Evolutionary conservation across 2,113 vertebrate genomes (phyloP), one percentile per base, ranked within the genome.

Genomic region (Mustelus asterias): DNA sequence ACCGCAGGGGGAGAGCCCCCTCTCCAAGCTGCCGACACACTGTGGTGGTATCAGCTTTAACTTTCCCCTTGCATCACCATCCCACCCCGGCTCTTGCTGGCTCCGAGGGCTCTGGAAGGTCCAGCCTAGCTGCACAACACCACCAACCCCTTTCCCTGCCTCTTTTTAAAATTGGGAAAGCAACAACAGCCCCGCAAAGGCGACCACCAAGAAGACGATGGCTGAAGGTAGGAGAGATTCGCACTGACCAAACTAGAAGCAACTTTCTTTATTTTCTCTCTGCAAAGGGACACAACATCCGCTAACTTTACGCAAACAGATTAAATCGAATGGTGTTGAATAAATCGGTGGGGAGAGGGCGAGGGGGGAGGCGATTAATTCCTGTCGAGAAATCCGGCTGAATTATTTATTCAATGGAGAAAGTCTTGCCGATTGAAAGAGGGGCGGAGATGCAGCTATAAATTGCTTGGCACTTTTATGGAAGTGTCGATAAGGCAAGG

Each of bases 201-300:
- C 60, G 5, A 37, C 8, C 29, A 20, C 60, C 4, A 2, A 37
- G 0, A 37, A 67, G 60, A 37, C 7, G 33, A 93, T 93, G 89
- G 89, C 60, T 65, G 89, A 93, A 93, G 89, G 89, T 93, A 93
- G n/a, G 72, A 37, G 60, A 93, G 60, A 60, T 90, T 33, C 33
- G 4, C 58, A 26, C 13, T 29, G 3, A 14, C 70, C 86, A 22
- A 65, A 67, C 60, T 67, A 65, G 37, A 83, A 60, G 6, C 89
- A 93, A 93, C 89, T 93, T 92, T 92, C 89, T 63, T 58, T 58
- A 29, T 29, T 22, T 29, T 88, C 44, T 8, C 9, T 1, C 48
- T 90, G 13, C 26, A 58, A 90, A 24, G 26, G n/a, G n/a, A 41
- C 16, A 86, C 44, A 41, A 37, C n/a, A 83, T 22, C 33, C 22